Conservation (phyloP, 2,113 vertebrate species). For the Phaetusa simplex region DNA sequence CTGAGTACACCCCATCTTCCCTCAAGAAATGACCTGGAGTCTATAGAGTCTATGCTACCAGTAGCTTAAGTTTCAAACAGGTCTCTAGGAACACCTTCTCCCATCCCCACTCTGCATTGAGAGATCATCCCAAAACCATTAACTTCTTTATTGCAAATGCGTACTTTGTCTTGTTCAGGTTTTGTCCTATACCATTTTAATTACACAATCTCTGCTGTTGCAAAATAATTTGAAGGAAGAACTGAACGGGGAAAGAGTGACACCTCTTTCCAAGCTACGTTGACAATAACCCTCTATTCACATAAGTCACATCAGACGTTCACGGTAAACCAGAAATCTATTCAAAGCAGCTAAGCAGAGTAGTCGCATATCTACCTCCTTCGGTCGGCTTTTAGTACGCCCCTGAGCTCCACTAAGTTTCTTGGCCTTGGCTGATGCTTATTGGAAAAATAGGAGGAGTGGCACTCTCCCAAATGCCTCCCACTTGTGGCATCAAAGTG, state of each 20-base stretch:
- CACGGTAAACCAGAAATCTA: background rate
- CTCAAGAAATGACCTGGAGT: background rate
- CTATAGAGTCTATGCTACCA: background rate
- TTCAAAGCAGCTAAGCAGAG: background rate
- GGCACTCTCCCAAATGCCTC: constrained; percentile 43
- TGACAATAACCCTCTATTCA: background rate
- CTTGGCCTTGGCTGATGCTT: constrained; percentile 18
- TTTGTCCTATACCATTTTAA: background rate
- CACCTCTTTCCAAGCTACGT: background rate
- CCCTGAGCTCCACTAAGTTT: constrained; percentile 14
- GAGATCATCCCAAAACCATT: background rate
- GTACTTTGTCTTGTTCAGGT: background rate
- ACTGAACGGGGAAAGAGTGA: background rate
- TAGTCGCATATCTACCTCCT: background rate
- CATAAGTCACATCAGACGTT: background rate
- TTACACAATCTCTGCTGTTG: accelerated
- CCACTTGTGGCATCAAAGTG: constrained; percentile 57
- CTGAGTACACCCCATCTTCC: background rate
- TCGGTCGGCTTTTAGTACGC: background rate
- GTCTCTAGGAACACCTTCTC: background rate
- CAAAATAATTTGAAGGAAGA: background rate
- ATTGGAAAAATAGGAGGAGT: constrained; percentile 15
- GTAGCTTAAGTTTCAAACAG: background rate
- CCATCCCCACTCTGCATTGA: background rate
- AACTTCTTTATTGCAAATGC: background rate